These are phyloP conservation scores for Hydriomena furcata DNA, from an alignment of 2,888 invertebrate genomes.

Conservation along the genomic window DNA sequence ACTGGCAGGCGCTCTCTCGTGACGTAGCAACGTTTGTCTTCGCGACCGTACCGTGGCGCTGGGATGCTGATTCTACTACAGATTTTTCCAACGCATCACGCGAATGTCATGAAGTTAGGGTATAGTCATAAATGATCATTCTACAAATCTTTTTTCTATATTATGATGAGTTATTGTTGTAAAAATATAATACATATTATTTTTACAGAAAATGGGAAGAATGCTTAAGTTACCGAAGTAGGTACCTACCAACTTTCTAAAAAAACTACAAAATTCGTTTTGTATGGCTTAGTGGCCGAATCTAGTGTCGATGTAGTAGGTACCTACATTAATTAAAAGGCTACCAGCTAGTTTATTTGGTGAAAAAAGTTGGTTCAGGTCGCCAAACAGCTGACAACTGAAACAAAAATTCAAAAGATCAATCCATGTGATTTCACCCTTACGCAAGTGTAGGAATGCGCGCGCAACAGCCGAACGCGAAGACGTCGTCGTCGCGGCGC, in stretches of 20 bases:
- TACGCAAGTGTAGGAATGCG: conserved; percentile 64
- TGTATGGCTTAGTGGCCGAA: too few relatives aligned
- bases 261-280: too few relatives aligned
- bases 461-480: conserved; percentile 68
- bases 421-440: conserved; percentile 61
- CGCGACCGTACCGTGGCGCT: conserved; percentile 77
- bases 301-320: too few relatives aligned
- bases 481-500: conserved; percentile 49
- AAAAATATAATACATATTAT: too few relatives aligned
- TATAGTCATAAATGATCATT: conserved; percentile 52
- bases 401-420: conserved; percentile 25
- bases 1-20: conserved; percentile 49
- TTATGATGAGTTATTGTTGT: too few relatives aligned
- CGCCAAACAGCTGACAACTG: conserved; percentile 2
- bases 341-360: too few relatives aligned
- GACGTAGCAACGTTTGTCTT: conserved; percentile 70
- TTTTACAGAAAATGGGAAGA: too few relatives aligned
- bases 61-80: conserved; percentile 78
- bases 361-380: not conserved
- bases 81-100: conserved; percentile 79
- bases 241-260: too few relatives aligned
- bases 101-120: conserved; percentile 65
- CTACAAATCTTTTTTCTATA: too few relatives aligned
- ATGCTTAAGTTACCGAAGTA: too few relatives aligned
- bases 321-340: too few relatives aligned